Conservation (phyloP, 2,888 invertebrate genomes). For the Ophonus ardosiacus region DNA sequence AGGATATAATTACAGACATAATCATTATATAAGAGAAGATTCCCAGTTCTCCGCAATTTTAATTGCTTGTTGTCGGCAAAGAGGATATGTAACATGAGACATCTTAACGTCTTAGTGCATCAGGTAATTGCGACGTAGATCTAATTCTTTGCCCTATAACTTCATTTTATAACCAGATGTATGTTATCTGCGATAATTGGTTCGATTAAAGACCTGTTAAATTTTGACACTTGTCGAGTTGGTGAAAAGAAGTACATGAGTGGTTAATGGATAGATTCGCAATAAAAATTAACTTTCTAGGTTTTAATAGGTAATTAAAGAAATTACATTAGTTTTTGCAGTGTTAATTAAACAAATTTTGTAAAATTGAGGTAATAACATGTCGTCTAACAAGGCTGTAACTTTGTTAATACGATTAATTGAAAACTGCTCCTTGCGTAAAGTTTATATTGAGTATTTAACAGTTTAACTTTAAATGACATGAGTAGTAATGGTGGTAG, state of each 20-base stretch:
- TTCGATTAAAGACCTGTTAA: constrained; percentile 31
- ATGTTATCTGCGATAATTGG: constrained; percentile 37
- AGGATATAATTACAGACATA: not conserved
- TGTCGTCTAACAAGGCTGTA: not conserved
- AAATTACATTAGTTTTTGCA: not conserved
- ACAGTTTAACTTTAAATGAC: no score
- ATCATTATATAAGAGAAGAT: not conserved
- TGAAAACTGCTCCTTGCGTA: not conserved
- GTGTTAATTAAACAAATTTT: not conserved
- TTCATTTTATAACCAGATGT: constrained; percentile 40
- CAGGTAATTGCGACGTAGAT: not conserved
- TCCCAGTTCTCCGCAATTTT: constrained; percentile 18
- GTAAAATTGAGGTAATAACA: not conserved
- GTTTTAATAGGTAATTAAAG: constrained; percentile 24
- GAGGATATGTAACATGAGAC: constrained; percentile 10
- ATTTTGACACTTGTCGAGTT: constrained; percentile 6
- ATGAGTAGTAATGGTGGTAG: no score
- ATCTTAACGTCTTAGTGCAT: not conserved
- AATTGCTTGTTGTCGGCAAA: constrained; percentile 40
- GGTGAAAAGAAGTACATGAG: not conserved
- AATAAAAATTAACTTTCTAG: constrained; percentile 29
- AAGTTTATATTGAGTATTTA: no score
- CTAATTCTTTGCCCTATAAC: constrained; percentile 25
- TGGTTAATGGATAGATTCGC: not conserved
- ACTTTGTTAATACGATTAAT: not conserved